Conservation (phyloP, 2,113 vertebrate species). For the Gopherus evgoodei region DNA sequence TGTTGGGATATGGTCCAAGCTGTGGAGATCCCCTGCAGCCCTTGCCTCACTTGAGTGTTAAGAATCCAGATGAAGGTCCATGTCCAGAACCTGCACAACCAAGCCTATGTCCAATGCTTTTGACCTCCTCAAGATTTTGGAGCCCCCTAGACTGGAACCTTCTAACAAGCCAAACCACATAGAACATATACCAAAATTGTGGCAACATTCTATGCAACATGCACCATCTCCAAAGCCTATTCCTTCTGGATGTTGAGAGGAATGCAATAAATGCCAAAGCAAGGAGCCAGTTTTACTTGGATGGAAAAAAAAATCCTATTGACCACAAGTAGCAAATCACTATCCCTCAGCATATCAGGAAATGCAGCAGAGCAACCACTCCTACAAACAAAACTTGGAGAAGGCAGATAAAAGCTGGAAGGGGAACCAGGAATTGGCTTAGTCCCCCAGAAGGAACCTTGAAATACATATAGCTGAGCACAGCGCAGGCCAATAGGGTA, state of each 20-base stretch:
- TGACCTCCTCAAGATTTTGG: accelerated
- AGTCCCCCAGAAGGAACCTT: not conserved
- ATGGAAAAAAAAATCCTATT: not conserved
- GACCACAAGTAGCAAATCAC: too few relatives aligned
- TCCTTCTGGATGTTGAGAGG: not conserved
- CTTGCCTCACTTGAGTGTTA: accelerated
- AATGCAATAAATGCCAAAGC: not conserved
- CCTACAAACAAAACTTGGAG: not conserved
- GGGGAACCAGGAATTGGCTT: not conserved
- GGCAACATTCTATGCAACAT: not conserved
- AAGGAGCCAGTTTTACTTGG: not conserved
- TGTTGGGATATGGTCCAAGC: not conserved
- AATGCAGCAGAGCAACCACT: not conserved
- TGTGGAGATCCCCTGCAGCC: not conserved
- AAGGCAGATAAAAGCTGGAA: not conserved
- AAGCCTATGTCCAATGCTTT: not conserved
- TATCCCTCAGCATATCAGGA: not conserved
- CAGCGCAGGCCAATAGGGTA: not conserved
- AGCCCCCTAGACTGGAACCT: not conserved
- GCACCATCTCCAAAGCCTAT: not conserved
- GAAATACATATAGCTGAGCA: not conserved
- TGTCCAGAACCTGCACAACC: too few relatives aligned
- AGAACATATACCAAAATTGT: not conserved
- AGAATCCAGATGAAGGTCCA: accelerated
- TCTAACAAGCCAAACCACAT: not conserved